These are phyloP conservation scores for Ostrea edulis DNA, from an alignment of 1,140 invertebrate genomes.

Conservation along the genomic window DNA sequence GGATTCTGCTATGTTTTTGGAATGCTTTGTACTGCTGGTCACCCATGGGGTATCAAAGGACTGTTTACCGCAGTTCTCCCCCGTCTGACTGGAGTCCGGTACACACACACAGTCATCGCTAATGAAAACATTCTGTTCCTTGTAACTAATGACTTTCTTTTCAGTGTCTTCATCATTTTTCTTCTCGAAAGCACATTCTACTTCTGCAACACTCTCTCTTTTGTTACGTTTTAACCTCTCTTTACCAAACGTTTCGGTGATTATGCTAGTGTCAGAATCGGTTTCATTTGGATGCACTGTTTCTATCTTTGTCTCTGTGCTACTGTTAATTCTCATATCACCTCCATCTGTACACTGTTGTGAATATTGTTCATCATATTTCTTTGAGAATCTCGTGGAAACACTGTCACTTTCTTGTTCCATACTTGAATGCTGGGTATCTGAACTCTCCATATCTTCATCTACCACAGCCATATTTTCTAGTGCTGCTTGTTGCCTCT, in stretches of 20 bases:
- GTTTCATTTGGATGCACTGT: neutral
- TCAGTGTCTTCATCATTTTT: neutral
- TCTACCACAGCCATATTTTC: neutral
- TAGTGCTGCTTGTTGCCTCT: neutral
- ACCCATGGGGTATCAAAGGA: neutral
- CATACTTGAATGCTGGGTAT: neutral
- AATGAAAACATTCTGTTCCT: neutral
- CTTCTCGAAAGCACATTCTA: neutral
- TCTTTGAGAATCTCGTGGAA: neutral
- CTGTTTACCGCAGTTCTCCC: neutral
- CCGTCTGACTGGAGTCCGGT: neutral
- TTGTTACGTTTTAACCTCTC: neutral
- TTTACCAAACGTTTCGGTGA: neutral
- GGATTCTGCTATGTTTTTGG: neutral
- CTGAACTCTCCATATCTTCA: neutral
- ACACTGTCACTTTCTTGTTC: neutral
- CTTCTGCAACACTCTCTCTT: neutral
- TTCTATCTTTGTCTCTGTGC: neutral
- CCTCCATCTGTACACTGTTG: neutral
- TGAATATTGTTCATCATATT: neutral
- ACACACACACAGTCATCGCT: neutral
- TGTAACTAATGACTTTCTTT: neutral
- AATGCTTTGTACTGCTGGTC: constrained; percentile 29
- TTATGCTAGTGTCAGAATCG: constrained; percentile 5
- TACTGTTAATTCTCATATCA: neutral